Evolutionary conservation across 2,113 vertebrate species (phyloP), one percentile per base, ranked within the genome.

Genomic region (Ovibos moschatus): DNA sequence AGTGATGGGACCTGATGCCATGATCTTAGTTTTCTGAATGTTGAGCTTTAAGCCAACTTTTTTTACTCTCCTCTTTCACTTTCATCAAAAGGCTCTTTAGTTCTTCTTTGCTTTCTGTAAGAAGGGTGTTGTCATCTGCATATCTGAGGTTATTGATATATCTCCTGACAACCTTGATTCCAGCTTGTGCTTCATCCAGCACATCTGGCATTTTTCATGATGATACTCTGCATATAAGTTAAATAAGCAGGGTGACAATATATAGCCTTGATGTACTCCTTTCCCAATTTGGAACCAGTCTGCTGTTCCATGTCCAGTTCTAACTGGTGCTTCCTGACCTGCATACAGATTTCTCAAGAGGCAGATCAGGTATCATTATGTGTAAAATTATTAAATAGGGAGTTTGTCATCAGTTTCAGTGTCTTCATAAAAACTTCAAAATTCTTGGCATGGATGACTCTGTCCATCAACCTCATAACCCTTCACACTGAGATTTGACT

Each of bases 1-100:
- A 36, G 4, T 21, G 64, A 71, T 71, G 9, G n/a, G 9, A 71
- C n/a, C 9, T 0, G 19, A 71, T 12, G n/a, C 64, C 64, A n/a
- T 67, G 62, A 67, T 67, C 7, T 71, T 71, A 21, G 19, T 71
- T 71, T 71, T 36, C n/a, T 23, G 64, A 36, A 71, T 71, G 19
- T 23, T 71, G 64, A 36, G n/a, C 19, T 71, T 71, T 71, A 36
- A 71, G 64, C n/a, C 19, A 36, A 36, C 17, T 12, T 36, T 71
- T n/a, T 36, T 71, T 2, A 71, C 64, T 71, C n/a, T 71, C 19
- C 19, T 71, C n/a, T 71, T 71, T 71, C 64, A 36, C 2, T 36
- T 71, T 36, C n/a, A 71, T 36, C 64, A 71, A 71, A 19, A 71
- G 10, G 17, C n/a, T 71, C 64, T 71, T 36, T 36, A 21, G n/a